These are phyloP conservation scores for Rhyacichthys aspro DNA, from an alignment of 2,797 vertebrate species.

Conservation along the genomic window DNA sequence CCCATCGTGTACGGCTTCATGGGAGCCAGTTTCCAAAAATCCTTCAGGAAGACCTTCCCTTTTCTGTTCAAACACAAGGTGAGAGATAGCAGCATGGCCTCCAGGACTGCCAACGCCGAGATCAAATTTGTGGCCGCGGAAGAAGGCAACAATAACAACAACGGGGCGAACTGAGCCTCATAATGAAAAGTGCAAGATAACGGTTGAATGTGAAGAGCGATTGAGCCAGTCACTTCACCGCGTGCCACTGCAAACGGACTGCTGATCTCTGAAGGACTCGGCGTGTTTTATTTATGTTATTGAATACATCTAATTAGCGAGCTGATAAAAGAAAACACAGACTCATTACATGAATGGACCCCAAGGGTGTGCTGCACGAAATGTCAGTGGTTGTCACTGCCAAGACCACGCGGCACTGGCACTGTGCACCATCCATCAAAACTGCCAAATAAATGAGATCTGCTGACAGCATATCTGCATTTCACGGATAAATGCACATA, in stretches of 20 bases:
- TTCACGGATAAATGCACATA: not conserved
- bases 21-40: slow-evolving; percentile 88
- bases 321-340: slow-evolving; percentile 19
- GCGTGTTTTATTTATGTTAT: slow-evolving; percentile 19
- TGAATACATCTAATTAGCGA: slow-evolving; percentile 24
- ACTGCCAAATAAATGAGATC: slow-evolving; percentile 24
- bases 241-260: not conserved
- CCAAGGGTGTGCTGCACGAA: slow-evolving; percentile 20
- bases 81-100: slow-evolving; percentile 81
- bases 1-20: slow-evolving; percentile 89
- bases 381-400: slow-evolving; percentile 24
- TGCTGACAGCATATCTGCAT: slow-evolving; percentile 4
- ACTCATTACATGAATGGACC: slow-evolving; percentile 16
- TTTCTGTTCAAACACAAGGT: slow-evolving; percentile 86
- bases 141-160: slow-evolving; percentile 71
- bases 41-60: slow-evolving; percentile 87
- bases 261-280: slow-evolving; percentile 10
- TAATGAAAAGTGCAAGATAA: slow-evolving; percentile 5
- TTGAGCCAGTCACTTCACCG: not conserved
- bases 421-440: not conserved
- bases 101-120: slow-evolving; percentile 86
- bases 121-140: slow-evolving; percentile 87
- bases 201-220: not conserved
- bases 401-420: slow-evolving; percentile 15
- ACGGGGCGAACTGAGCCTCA: slow-evolving; percentile 47